Conservation (phyloP, 2,888 invertebrate genomes). For the Zhuqinia jingwanae region DNA sequence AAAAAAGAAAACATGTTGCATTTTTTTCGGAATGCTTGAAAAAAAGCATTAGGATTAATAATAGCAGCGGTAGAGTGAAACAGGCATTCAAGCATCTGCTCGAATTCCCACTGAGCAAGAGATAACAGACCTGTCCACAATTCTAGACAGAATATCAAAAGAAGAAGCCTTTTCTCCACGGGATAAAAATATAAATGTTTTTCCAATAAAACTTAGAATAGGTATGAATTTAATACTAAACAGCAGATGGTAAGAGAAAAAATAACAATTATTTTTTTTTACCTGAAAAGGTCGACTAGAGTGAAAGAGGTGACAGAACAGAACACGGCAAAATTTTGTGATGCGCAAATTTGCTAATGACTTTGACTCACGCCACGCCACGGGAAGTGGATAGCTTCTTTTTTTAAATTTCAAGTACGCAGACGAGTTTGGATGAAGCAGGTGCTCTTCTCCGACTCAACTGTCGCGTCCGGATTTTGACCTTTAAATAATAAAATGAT, state of each 20-base stretch:
- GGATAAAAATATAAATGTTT: background rate
- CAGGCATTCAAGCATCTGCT: conserved; percentile 18
- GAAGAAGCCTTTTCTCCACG: background rate
- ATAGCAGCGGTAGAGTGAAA: background rate
- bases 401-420: no score
- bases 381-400: no score
- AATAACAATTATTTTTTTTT: background rate
- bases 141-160: background rate
- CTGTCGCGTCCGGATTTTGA: background rate
- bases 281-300: no score
- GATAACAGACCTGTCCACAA: conserved; percentile 15
- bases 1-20: conserved; percentile 33
- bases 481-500: conserved; percentile 23
- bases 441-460: no score
- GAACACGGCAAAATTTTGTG: conserved; percentile 13
- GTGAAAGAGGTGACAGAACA: no score
- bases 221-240: background rate
- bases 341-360: conserved; percentile 10
- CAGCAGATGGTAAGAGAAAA: conserved; percentile 33
- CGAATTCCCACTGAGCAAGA: background rate
- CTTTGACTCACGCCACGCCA: conserved; percentile 42
- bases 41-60: background rate
- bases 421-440: no score
- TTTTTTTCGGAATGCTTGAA: conserved; percentile 1
- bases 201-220: conserved; percentile 19